These are phyloP conservation scores for Anomalospiza imberbis DNA, from an alignment of 2,797 vertebrate genomes.

Conservation along the genomic window DNA sequence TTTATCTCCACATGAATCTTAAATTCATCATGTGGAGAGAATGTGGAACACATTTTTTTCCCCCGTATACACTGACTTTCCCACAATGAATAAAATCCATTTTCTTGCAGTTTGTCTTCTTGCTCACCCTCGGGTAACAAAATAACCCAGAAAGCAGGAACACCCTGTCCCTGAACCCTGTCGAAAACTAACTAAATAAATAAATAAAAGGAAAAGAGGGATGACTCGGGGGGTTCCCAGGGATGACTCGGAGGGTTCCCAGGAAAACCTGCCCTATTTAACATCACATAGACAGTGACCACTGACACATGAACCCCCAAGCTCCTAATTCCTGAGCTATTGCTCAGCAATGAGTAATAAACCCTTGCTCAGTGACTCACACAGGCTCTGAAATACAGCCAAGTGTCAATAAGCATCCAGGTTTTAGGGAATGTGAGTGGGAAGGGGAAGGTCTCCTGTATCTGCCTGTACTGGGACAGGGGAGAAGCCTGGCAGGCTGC, in stretches of 20 bases:
- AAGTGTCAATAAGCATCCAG: not conserved
- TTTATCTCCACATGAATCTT: constrained; percentile 54
- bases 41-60: constrained; percentile 39
- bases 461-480: not conserved
- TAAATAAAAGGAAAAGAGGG: not conserved
- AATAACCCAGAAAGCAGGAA: constrained; percentile 45
- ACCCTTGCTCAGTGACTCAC: constrained; percentile 17
- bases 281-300: not conserved
- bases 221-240: not conserved
- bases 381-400: not conserved
- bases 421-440: not conserved
- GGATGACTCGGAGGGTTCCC: not conserved
- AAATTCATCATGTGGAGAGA: constrained; percentile 58
- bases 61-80: not conserved
- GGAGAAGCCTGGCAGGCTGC: not conserved
- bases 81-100: constrained; percentile 55
- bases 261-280: constrained; percentile 25
- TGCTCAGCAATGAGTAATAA: constrained; percentile 56
- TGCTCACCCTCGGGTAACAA: constrained; percentile 25
- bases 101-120: constrained; percentile 45
- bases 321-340: constrained; percentile 49
- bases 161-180: constrained; percentile 45
- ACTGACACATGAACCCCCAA: not conserved
- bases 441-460: not conserved
- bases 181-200: not conserved